These are phyloP conservation scores for Calameuta filiformis DNA, from an alignment of 2,888 invertebrate genomes.

Conservation along the genomic window DNA sequence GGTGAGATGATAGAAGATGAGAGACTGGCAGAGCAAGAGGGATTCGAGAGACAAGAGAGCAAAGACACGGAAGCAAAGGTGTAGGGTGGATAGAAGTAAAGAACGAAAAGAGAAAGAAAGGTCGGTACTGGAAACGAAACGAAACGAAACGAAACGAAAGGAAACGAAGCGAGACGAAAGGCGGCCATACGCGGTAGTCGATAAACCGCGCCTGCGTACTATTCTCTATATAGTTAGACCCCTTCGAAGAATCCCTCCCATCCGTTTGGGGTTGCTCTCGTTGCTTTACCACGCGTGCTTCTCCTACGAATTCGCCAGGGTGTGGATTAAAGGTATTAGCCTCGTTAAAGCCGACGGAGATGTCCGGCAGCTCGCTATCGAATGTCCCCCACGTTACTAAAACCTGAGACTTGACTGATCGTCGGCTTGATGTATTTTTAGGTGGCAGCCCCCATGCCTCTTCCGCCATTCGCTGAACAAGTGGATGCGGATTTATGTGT, in stretches of 20 bases:
- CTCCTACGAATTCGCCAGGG: conserved; percentile 37
- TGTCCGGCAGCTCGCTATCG: background rate
- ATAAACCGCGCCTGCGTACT: conserved; percentile 42
- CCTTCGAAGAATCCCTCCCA: background rate
- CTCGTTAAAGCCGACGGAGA: background rate
- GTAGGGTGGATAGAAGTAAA: conserved; percentile 10
- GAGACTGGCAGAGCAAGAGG: background rate
- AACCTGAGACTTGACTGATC: background rate
- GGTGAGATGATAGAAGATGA: background rate
- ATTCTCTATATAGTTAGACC: background rate
- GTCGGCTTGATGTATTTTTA: background rate
- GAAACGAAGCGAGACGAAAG: conserved; percentile 42
- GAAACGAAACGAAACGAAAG: conserved; percentile 44
- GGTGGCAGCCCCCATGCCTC: background rate
- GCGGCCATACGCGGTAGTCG: conserved; percentile 50
- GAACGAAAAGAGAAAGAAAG: conserved; percentile 16
- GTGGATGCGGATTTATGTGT: background rate
- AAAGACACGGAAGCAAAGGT: conserved; percentile 23
- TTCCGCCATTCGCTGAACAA: background rate
- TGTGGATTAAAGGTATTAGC: conserved; percentile 47
- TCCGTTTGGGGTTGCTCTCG: background rate
- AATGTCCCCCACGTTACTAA: background rate
- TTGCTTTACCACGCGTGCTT: conserved; percentile 34
- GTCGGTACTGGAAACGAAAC: conserved; percentile 28
- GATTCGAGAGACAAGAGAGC: background rate